A percentile compares a stretch with the other conserved stretches of the same genome.
These are phyloP conservation scores for Callyntrura sp. DNA, from an alignment of 2,888 invertebrate genomes.

Conservation along the genomic window DNA sequence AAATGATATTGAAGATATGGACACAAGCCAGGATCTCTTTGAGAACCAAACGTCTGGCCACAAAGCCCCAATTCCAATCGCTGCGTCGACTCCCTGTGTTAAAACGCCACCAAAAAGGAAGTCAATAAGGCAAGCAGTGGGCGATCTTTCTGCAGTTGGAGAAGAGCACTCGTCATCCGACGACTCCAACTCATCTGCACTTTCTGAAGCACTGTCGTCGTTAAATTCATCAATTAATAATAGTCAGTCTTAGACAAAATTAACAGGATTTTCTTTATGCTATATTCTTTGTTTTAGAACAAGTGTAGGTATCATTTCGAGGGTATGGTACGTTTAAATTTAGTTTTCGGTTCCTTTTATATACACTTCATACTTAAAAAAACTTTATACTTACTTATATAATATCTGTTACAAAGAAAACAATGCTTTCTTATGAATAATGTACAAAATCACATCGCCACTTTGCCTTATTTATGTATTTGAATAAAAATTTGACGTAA, in stretches of 20 bases:
- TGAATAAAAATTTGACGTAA: too few species aligned
- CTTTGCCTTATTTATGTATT: too few species aligned
- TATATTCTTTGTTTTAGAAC: constrained; percentile 87
- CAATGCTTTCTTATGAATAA: too few species aligned
- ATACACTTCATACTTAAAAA: too few species aligned
- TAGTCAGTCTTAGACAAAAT: constrained; percentile 18
- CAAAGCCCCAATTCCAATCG: constrained; percentile 33
- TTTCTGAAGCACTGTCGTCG: constrained; percentile 48
- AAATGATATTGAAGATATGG: constrained; percentile 31
- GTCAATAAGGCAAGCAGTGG: neutral
- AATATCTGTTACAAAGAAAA: too few species aligned
- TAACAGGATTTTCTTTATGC: too few species aligned
- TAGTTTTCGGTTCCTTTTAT: neutral
- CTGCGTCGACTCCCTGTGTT: constrained; percentile 72
- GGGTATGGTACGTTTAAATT: neutral
- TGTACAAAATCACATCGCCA: too few species aligned
- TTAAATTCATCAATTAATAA: constrained; percentile 45
- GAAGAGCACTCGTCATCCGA: constrained; percentile 21
- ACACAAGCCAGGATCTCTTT: constrained; percentile 64
- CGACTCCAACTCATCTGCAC: constrained; percentile 37
- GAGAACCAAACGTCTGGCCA: constrained; percentile 39
- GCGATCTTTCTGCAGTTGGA: neutral
- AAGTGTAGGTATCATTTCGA: constrained; percentile 89
- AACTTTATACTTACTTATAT: too few species aligned
- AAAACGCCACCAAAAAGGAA: neutral